Evolutionary conservation across 2,113 vertebrate species (phyloP), one percentile per base, ranked within the genome.

Genomic region (Cephalopholis sonnerati): DNA sequence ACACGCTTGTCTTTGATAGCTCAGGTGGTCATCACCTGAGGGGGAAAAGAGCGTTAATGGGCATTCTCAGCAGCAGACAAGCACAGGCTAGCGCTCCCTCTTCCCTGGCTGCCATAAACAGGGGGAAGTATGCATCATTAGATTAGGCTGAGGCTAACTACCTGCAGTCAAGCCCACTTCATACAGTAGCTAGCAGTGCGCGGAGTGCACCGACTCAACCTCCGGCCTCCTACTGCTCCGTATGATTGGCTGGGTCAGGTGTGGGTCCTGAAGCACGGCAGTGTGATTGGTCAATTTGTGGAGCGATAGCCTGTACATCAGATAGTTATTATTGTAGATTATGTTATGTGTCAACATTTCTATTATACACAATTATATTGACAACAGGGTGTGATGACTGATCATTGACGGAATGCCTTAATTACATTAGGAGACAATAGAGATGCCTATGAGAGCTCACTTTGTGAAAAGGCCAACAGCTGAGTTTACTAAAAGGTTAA

Each of bases 11-110:
- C 92, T 94, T 94, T 94, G 91, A 94, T 93, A 93, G 87, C 90
- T 95, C 91, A 95, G 93, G 93, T 94, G 94, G 92, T 94, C 93
- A 92, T 90, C 92, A 93, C 94, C 94, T 41, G 83, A 94, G 93
- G 93, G 93, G 85, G 74, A 89, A 91, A 77, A 76, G 62, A 91
- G 82, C 44, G 68, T 92, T 91, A 94, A 94, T 93, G 92, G 91
- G 90, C 91, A 91, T 94, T 94, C 92, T 94, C 84, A 66, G 88
- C 72, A 87, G 75, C 80, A 92, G 93, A 90, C 95, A 95, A 91
- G 93, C 91, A 91, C 89, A 82, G 93, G 90, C 94, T 94, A 88
- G 94, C 48, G 84, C 74, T 90, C 71, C 65, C 59, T 86, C 77
- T 82, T 81, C 83, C 27, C 71, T 15, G 81, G 84, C 88, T 93